phyloP scores from a whole-genome alignment of 2,888 invertebrate species.

The Rhorus exstirpatorius region DNA sequence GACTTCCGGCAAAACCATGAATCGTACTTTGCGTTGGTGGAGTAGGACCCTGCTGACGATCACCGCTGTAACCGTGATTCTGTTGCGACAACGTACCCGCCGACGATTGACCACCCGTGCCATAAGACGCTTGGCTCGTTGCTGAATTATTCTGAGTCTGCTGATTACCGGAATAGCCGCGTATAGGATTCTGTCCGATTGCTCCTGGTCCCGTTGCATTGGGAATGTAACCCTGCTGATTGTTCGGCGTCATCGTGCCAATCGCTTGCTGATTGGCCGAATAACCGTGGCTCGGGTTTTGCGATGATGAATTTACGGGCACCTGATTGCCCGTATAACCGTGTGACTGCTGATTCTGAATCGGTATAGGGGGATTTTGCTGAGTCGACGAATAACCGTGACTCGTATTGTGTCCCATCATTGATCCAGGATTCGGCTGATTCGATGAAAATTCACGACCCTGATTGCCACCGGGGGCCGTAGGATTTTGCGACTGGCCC shows the following conservation, averaged over 20 bases:
- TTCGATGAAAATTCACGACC: constrained; percentile 65
- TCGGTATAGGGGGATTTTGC: constrained; percentile 64
- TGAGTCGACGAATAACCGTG: constrained; percentile 63
- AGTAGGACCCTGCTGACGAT: constrained; percentile 73
- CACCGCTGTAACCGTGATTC: constrained; percentile 75
- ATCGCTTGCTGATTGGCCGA: constrained; percentile 64
- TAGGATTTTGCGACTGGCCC: constrained; percentile 61
- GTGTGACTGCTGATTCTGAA: constrained; percentile 48
- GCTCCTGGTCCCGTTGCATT: constrained; percentile 69
- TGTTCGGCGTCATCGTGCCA: constrained; percentile 61
- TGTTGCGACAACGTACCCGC: constrained; percentile 65
- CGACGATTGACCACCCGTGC: constrained; percentile 71
- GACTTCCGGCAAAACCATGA: constrained; percentile 75
- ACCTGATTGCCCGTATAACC: constrained; percentile 36
- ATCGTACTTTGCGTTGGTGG: constrained; percentile 74
- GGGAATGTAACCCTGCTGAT: constrained; percentile 65
- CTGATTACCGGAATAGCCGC: constrained; percentile 76
- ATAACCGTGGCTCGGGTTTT: constrained; percentile 50
- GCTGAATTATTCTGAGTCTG: constrained; percentile 72
- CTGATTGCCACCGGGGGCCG: constrained; percentile 45
- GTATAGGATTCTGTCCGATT: constrained; percentile 77
- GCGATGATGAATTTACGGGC: constrained; percentile 6
- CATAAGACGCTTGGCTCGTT: constrained; percentile 67
- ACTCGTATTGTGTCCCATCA: constrained; percentile 42
- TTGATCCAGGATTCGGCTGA: constrained; percentile 61